A percentile compares a stretch with the other conserved stretches of the same genome.
Conservation (phyloP, 2,888 invertebrate species). For the Ichneumoninae sp. region DNA sequence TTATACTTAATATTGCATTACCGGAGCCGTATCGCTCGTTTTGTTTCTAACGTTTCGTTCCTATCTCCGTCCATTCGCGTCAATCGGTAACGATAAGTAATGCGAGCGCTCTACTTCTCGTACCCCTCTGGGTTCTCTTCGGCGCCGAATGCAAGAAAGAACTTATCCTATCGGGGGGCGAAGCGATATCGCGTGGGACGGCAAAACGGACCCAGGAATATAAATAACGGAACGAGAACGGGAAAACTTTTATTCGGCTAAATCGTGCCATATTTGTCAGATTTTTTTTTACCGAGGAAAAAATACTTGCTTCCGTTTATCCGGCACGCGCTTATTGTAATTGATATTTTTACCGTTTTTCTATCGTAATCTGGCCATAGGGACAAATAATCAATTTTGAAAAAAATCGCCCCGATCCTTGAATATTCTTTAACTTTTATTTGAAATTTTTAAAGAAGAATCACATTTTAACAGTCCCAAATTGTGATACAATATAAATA, state of each 20-base stretch:
- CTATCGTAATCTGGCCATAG: no score
- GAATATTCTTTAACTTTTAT: no score
- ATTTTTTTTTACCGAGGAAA: slow-evolving; percentile 83
- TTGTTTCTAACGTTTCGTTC: background rate
- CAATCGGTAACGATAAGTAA: slow-evolving; percentile 7
- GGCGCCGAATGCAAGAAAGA: slow-evolving; percentile 27
- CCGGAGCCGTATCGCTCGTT: slow-evolving; percentile 58
- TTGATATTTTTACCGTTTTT: no score
- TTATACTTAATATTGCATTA: slow-evolving; percentile 83
- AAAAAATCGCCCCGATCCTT: no score
- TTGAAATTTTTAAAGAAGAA: no score
- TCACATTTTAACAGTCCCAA: no score
- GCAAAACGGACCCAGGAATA: slow-evolving; percentile 24
- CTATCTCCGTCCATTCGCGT: background rate
- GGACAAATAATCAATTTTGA: no score
- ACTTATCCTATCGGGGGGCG: background rate
- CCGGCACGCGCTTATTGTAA: no score
- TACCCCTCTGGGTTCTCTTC: background rate
- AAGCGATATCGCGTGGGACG: slow-evolving; percentile 35
- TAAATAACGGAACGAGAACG: slow-evolving; percentile 53
- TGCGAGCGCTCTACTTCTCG: background rate
- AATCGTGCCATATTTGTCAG: slow-evolving; percentile 84
- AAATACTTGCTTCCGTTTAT: slow-evolving; percentile 43
- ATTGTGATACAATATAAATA: no score
- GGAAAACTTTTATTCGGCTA: slow-evolving; percentile 76